Base-by-base conservation (phyloP, 2,797 vertebrate species). In the Gadopsis bispinosus region DNA sequence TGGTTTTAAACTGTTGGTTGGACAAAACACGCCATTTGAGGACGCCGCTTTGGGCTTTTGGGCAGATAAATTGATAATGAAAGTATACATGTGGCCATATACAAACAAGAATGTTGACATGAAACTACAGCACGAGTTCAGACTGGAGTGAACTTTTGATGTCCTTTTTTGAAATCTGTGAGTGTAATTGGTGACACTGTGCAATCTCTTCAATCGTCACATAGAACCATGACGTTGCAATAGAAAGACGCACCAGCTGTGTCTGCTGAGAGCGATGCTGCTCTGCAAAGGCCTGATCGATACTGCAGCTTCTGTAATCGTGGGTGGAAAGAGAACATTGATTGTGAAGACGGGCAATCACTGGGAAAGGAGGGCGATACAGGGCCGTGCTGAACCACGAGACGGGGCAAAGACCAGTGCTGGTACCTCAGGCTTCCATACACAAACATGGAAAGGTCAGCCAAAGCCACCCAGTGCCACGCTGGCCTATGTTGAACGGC, bases 361-460 rank as follows among this genome's bases (percentile, higher is more conserved):
- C 50, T 3, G 61, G 51, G 45, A 41, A 85, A 56, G 17, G 11
- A 69, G 35, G 55, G 14, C 1, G 45, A 41, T 17, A 7, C 17
- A 11, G 14, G 37, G n/a, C 26, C 1, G 13, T 19, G 43, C 48
- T 53, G 31, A 53, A 39, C 45, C 64, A 33, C n/a, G 63, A 69
- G 51, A 73, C 60, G 3, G 63, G 54, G 75, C 71, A 78, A 81
- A 79, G 56, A 50, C 67, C 16, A 33, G 31, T 1, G 55, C 72
- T 71, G 33, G 50, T 68, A 75, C 80, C 73, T 77, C 66, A 17
- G 77, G 59, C 43, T n/a, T 7, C 68, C 10, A 55, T 16, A 13
- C 26, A 70, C 70, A 66, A 58, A 73, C 73, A 69, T 7, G 29
- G 16, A 87, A 79, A 88, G 87, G 77, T 90, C 79, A 75, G 50